These are phyloP conservation scores for Montipora capitata DNA, from an alignment of 92 coral and sea anemone species.

Conservation along the genomic window DNA sequence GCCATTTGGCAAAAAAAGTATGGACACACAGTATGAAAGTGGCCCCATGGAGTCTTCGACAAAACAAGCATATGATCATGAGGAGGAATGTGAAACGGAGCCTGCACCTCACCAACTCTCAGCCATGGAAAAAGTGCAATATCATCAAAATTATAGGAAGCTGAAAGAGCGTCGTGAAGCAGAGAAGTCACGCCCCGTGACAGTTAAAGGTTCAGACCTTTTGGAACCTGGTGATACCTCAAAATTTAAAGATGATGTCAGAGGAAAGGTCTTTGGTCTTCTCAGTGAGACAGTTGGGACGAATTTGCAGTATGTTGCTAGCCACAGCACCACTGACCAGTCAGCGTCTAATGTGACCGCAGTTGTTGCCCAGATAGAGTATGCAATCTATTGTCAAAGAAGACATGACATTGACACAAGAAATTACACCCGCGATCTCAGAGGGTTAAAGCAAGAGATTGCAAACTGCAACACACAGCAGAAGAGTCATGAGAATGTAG, in stretches of 20 bases:
- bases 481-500: neutral
- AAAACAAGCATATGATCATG: neutral
- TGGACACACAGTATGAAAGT: slow-evolving; percentile 26
- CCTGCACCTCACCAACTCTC: neutral
- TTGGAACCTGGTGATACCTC: slow-evolving; percentile 63
- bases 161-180: neutral
- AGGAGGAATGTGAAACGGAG: slow-evolving; percentile 9
- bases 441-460: slow-evolving; percentile 28
- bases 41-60: slow-evolving; percentile 45
- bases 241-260: slow-evolving; percentile 3
- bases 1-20: neutral
- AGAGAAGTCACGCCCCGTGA: slow-evolving; percentile 26
- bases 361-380: slow-evolving; percentile 19
- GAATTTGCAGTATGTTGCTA: slow-evolving; percentile 7
- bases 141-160: neutral
- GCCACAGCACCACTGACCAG: neutral
- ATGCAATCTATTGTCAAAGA: neutral
- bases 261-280: neutral
- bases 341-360: neutral
- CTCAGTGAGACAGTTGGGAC: slow-evolving; percentile 25
- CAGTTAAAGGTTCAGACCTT: slow-evolving; percentile 33
- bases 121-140: neutral
- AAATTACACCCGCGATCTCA: slow-evolving; percentile 22
- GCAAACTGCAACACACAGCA: neutral
- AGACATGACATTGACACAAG: neutral